These are phyloP conservation scores for Oscheius sp. DNA, from an alignment of 2,888 invertebrate genomes.

Conservation along the genomic window DNA sequence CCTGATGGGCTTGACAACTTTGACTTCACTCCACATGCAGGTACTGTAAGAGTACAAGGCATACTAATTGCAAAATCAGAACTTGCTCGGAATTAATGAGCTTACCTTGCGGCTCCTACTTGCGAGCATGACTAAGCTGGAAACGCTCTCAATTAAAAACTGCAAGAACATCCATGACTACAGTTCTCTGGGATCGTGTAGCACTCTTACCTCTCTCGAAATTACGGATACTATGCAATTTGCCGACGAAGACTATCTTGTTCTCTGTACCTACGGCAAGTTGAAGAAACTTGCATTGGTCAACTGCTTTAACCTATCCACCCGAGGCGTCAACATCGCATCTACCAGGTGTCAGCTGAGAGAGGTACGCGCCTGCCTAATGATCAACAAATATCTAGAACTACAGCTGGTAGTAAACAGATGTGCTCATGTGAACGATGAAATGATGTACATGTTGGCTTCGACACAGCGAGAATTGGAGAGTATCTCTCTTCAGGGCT, in stretches of 20 bases:
- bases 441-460: slow-evolving; percentile 46
- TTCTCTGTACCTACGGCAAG: slow-evolving; percentile 34
- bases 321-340: slow-evolving; percentile 39
- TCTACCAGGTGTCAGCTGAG: slow-evolving; percentile 43
- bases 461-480: slow-evolving; percentile 42
- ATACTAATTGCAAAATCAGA: slow-evolving; percentile 34
- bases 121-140: slow-evolving; percentile 33
- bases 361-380: slow-evolving; percentile 28
- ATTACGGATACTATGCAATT: slow-evolving; percentile 46
- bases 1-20: slow-evolving; percentile 20
- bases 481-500: slow-evolving; percentile 43
- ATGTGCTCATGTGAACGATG: slow-evolving; percentile 45
- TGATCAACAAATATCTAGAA: background rate
- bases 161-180: slow-evolving; percentile 47
- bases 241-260: slow-evolving; percentile 39
- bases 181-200: slow-evolving; percentile 38
- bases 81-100: slow-evolving; percentile 40
- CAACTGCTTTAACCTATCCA: slow-evolving; percentile 47
- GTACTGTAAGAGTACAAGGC: slow-evolving; percentile 6
- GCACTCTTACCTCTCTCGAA: slow-evolving; percentile 35
- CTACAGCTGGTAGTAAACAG: slow-evolving; percentile 43
- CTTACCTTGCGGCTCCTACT: slow-evolving; percentile 36
- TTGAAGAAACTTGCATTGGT: slow-evolving; percentile 39
- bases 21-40: slow-evolving; percentile 28
- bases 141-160: slow-evolving; percentile 38